Evolutionary conservation across 2,888 invertebrate species (phyloP).

Genomic region (Tiliacea citrago): DNA sequence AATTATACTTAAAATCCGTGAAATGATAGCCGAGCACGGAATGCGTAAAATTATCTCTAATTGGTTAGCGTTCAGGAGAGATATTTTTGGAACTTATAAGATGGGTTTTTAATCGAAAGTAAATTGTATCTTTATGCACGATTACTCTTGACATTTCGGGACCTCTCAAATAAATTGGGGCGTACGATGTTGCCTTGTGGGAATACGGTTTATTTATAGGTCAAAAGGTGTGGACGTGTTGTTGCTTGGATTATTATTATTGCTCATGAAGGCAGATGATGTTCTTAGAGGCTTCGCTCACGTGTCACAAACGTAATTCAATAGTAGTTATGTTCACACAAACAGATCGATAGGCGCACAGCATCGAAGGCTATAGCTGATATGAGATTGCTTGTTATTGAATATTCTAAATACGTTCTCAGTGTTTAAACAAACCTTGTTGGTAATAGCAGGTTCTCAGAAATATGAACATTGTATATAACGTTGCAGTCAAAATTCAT

Average conservation of each 20-base stretch:
- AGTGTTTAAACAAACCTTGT: conserved; percentile 19
- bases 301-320: conserved; percentile 59
- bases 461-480: conserved; percentile 7
- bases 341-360: conserved; percentile 44
- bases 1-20: conserved; percentile 49
- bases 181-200: conserved; percentile 28
- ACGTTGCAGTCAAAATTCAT: conserved; percentile 15
- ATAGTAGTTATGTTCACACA: conserved; percentile 52
- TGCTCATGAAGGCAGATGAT: conserved; percentile 52
- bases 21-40: conserved; percentile 44
- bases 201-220: conserved; percentile 29
- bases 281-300: conserved; percentile 63
- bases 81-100: conserved; percentile 39
- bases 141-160: conserved; percentile 58
- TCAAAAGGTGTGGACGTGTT: conserved; percentile 11
- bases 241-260: conserved; percentile 37
- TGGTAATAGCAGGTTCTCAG: conserved; percentile 13
- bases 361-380: conserved; percentile 38
- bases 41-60: conserved; percentile 48
- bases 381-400: conserved; percentile 48
- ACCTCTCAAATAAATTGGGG: conserved; percentile 25
- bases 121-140: conserved; percentile 42
- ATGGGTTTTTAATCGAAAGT: conserved; percentile 43
- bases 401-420: conserved; percentile 28
- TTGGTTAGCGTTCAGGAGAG: conserved; percentile 29